Conservation (phyloP, 2,888 invertebrate genomes). For the Polydrusus tereticollis region DNA sequence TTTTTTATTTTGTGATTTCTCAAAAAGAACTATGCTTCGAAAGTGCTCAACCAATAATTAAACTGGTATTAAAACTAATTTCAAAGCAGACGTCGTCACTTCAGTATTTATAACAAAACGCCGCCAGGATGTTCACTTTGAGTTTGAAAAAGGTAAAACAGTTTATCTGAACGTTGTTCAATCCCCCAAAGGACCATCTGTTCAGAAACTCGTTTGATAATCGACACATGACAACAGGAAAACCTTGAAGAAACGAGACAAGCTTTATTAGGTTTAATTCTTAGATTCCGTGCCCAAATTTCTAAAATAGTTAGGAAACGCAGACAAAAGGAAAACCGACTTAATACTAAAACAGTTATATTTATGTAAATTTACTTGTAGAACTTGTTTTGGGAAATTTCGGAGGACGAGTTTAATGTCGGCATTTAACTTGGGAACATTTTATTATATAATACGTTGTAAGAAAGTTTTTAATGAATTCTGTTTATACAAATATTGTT, state of each 20-base stretch:
- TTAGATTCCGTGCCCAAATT: background rate
- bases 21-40: too few relatives aligned
- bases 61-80: too few relatives aligned
- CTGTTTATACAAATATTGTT: background rate
- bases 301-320: constrained; percentile 1
- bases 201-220: background rate
- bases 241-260: background rate
- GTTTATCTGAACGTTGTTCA: background rate
- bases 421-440: background rate
- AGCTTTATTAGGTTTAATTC: constrained; percentile 1
- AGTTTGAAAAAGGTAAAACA: background rate
- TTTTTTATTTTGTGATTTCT: too few relatives aligned
- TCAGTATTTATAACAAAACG: too few relatives aligned
- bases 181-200: background rate
- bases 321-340: background rate
- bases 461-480: constrained; percentile 3
- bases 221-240: constrained; percentile 10
- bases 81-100: too few relatives aligned
- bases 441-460: background rate
- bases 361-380: constrained; percentile 11
- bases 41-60: too few relatives aligned
- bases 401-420: background rate
- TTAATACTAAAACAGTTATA: constrained; percentile 14
- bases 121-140: background rate
- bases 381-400: background rate